Conservation (phyloP, 2,113 vertebrate species). For the Neotoma lepida region DNA sequence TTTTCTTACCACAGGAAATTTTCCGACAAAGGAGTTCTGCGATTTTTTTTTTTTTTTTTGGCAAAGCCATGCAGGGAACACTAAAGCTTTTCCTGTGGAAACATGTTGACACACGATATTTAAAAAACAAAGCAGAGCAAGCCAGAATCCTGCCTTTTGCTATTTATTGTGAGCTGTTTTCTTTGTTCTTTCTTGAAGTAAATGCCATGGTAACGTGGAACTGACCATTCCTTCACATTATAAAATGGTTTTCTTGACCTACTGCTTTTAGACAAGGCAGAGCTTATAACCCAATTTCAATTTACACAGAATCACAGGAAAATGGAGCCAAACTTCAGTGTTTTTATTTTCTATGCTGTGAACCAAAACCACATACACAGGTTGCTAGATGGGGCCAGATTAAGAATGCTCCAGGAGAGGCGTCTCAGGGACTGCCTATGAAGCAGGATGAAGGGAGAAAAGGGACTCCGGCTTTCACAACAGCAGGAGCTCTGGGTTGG, state of each 20-base stretch:
- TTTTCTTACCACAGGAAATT: neutral
- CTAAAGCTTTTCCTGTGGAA: neutral
- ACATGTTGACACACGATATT: neutral
- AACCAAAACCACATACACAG: neutral
- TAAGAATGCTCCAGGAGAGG: neutral
- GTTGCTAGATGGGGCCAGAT: neutral
- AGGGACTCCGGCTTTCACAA: neutral
- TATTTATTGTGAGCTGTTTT: conserved; percentile 56
- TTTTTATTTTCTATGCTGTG: conserved; percentile 59
- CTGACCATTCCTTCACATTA: conserved; percentile 52
- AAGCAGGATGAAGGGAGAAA: conserved; percentile 11
- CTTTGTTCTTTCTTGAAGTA: conserved; percentile 35
- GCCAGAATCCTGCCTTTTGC: neutral
- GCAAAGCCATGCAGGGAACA: neutral
- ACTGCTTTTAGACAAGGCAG: conserved; percentile 48
- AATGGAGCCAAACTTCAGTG: conserved; percentile 27
- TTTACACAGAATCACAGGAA: conserved; percentile 67
- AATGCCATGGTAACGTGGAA: conserved; percentile 50
- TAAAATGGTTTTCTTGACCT: conserved; percentile 71
- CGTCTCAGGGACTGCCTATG: neutral
- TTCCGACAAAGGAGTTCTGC: neutral
- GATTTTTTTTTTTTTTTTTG: neutral
- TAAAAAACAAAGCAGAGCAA: neutral
- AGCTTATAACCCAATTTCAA: conserved; percentile 56
- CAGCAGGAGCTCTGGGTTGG: neutral